Evolutionary conservation across 2,113 vertebrate species (phyloP).

Genomic region (Axis porcinus): DNA sequence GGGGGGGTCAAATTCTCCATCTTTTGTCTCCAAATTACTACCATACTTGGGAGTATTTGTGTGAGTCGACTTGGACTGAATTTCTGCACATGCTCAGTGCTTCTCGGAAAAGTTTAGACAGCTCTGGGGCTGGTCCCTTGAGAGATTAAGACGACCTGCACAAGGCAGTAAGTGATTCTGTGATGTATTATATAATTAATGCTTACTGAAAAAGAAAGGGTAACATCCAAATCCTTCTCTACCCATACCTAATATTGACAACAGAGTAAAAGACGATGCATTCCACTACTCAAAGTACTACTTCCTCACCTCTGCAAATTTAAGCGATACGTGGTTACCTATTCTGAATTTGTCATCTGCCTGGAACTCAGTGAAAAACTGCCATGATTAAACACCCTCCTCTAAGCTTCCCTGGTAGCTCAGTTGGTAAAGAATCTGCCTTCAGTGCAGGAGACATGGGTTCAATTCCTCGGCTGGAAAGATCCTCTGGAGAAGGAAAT

Average conservation of each 20-base stretch:
- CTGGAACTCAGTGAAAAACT: background rate
- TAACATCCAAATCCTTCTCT: background rate
- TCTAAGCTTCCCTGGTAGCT: background rate
- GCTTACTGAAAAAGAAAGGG: background rate
- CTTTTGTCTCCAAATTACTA: background rate
- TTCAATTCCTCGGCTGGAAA: background rate
- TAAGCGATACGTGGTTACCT: rapidly evolving
- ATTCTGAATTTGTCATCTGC: background rate
- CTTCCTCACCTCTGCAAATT: background rate
- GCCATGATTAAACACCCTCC: background rate
- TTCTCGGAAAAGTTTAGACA: background rate
- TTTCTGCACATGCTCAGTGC: background rate
- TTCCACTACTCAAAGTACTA: background rate
- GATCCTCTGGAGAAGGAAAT: background rate
- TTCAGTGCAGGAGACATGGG: background rate
- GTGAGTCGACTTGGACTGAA: background rate
- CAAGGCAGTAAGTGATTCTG: background rate
- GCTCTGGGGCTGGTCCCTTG: background rate
- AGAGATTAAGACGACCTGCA: background rate
- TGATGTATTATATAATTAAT: background rate
- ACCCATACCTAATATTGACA: background rate
- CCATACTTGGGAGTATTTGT: background rate
- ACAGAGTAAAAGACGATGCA: background rate
- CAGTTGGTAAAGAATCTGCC: background rate
- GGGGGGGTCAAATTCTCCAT: background rate